Evolutionary conservation across 1,140 invertebrate genomes (phyloP), one percentile per base, ranked within the genome.

Genomic region (Brachionus calyciflorus): DNA sequence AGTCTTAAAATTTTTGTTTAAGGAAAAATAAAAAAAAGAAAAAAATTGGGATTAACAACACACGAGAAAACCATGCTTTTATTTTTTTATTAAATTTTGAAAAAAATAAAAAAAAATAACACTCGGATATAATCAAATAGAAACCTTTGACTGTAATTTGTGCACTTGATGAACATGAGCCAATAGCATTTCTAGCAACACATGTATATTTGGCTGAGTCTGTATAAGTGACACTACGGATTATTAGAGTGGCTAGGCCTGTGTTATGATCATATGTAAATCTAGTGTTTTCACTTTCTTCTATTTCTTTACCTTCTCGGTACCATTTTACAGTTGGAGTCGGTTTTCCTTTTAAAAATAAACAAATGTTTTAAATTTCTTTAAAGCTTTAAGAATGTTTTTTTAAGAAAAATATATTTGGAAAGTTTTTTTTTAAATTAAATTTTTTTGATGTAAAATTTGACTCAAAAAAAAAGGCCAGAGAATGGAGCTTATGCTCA

Each of bases 181-280:
- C 85, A 51, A 85, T 77, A 17, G 80, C 79, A 60, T 85, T 84
- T 28, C 80, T 53, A 14, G 85, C 82, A 78, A 83, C 81, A 73
- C 84, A 82, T 6, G 80, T 80, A 78, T 84, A 85, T 49, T 81
- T 79, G 26, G 80, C 84, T 21, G 79, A 81, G 79, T 86, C 84
- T 6, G 77, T 80, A 21, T 82, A 69, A 7, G 79, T 80, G 9
- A 81, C 78, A 57, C 82, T 79, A 37, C 82, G 81, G 12, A 86
- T 79, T 33, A 82, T 17, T 30, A 77, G 46, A 28, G 76, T 77
- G 78, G 51, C 85, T 65, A 63, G 14, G 9, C 76, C 53, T 48
- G 19, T 49, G 10, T n/a, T 30, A 17, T 63, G 33, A 49, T 77
- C 76, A 14, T 37, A 55, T 41, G 40, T 40, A 4, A 33, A 14